Evolutionary conservation across 64 coral and sea anemone species (phyloP).

Genomic region (Montipora sp.): DNA sequence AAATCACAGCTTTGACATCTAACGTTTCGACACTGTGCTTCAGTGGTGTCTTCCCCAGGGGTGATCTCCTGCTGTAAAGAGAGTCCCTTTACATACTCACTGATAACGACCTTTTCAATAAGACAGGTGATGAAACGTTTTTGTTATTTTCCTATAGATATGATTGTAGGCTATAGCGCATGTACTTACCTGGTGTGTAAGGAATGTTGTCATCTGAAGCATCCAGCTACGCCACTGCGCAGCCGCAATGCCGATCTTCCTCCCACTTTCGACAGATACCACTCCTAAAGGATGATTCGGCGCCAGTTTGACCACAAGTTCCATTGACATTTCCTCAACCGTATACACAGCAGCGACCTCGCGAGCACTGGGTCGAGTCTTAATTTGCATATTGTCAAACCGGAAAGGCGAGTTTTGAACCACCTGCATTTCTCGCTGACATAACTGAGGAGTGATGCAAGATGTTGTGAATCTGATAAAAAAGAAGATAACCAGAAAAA

Average conservation of each 20-base stretch:
- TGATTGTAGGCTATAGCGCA: too few species aligned
- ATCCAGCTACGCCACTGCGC: conserved; percentile 98
- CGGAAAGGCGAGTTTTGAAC: conserved; percentile 75
- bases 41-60: too few species aligned
- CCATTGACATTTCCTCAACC: conserved; percentile 96
- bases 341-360: conserved; percentile 96
- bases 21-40: too few species aligned
- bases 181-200: conserved; percentile 86
- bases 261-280: conserved; percentile 88
- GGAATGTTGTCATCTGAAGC: conserved; percentile 95
- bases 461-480: conserved; percentile 83
- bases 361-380: conserved; percentile 80
- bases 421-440: conserved; percentile 84
- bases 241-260: conserved; percentile 81
- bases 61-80: too few species aligned
- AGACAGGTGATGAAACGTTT: too few species aligned
- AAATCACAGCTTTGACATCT: too few species aligned
- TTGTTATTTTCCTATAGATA: too few species aligned
- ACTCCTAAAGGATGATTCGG: conserved; percentile 92
- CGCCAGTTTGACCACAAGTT: conserved; percentile 88
- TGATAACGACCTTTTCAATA: too few species aligned
- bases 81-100: too few species aligned
- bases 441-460: conserved; percentile 79
- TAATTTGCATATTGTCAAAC: conserved; percentile 94
- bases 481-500: too few species aligned